Evolutionary conservation across 2,113 vertebrate genomes (phyloP), one percentile per base, ranked within the genome.

Genomic region (Natator depressus): DNA sequence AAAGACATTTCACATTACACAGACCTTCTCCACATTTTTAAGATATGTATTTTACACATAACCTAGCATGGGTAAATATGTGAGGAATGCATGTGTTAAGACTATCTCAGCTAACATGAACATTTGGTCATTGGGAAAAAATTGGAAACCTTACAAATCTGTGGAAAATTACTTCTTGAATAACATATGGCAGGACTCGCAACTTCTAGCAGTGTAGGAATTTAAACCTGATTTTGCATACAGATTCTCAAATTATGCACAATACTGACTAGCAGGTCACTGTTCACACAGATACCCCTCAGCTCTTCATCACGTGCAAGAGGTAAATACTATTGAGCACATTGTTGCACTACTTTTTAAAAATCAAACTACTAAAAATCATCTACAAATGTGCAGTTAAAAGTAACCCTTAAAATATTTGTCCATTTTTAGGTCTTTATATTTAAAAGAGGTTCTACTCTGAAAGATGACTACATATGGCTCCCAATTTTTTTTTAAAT

Each of bases 71-170:
- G 27, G 0, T 35, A 35, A 46, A 3, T 0, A 6, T 2, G 1
- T 5, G 16, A 12, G 2, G 9, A 16, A 1, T 65, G 38, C 0
- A 0, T 0, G 1, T 13, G 2, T 35, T 14, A 11, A 5, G 22
- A 62, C 59, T 0, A 25, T 57, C 6, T 20, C 3, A 7, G n/a
- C 50, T 50, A 25, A 16, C 47, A 31, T 1, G 4, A 72, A 65
- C 0, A 25, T 17, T 10, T 14, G n/a, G 31, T 2, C 46, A 78
- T 49, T 38, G 5, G 0, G 0, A 3, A 2, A 79, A 65, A 53
- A 19, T 65, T 42, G 0, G 3, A 51, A 65, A 82, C 53, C 80
- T 65, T 38, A 55, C 75, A 38, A 93, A 88, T 89, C 47, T 0
- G 10, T 16, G 12, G 65, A 22, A 72, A 38, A 72, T 38, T 69